These are phyloP conservation scores for Xylophagus ater DNA, from an alignment of 2,888 invertebrate genomes.

Conservation along the genomic window DNA sequence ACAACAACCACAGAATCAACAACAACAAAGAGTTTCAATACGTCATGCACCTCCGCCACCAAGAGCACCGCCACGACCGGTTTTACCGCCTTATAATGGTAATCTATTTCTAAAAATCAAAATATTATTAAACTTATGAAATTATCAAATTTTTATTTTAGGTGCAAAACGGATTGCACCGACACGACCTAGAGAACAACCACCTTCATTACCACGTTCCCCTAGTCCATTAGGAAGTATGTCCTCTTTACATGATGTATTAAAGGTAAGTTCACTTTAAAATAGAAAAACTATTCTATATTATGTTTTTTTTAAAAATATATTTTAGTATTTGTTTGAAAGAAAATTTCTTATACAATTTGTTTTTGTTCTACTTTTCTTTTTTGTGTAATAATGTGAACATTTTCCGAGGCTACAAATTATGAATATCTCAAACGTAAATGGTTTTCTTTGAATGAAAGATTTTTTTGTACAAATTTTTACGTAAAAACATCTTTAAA, in stretches of 20 bases:
- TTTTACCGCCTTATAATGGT: conserved; percentile 39
- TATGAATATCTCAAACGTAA: conserved; percentile 5
- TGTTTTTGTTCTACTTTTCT: conserved; percentile 6
- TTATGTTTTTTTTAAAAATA: no score
- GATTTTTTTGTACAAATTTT: no score
- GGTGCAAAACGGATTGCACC: conserved; percentile 37
- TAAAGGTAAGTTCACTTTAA: conserved; percentile 38
- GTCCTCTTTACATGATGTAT: conserved; percentile 63
- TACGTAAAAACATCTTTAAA: no score
- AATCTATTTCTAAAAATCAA: no score
- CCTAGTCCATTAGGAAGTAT: conserved; percentile 66
- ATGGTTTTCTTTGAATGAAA: no score
- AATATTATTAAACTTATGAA: no score
- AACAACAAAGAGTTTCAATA: conserved; percentile 26
- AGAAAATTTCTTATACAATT: no score
- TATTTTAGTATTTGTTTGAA: no score
- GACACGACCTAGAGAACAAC: conserved; percentile 47
- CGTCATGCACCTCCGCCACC: conserved; percentile 48
- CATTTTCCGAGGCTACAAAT: no score
- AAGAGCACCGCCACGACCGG: conserved; percentile 39
- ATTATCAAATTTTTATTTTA: conserved; percentile 16
- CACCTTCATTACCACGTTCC: conserved; percentile 47
- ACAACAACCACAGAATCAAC: no score
- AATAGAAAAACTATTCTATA: no score
- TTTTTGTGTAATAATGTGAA: not conserved